Evolutionary conservation across 1,140 invertebrate genomes (phyloP).

Genomic region (Oryctes rhinoceros): DNA sequence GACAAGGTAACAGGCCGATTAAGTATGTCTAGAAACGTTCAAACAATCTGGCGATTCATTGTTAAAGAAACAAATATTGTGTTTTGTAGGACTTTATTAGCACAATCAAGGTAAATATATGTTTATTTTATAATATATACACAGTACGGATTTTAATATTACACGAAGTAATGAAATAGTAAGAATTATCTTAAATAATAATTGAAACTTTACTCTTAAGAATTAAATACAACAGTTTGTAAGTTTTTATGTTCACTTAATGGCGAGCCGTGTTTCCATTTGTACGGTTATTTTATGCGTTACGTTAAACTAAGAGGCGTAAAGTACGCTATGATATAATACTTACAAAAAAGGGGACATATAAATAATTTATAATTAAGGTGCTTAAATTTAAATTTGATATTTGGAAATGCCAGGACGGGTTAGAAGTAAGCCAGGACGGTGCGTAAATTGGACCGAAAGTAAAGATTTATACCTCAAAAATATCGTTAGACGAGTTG

Average conservation of each 20-base stretch:
- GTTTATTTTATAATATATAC: conserved; percentile 19
- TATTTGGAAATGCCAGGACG: conserved; percentile 29
- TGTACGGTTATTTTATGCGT: not conserved
- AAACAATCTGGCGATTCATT: not conserved
- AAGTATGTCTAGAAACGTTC: too few species aligned
- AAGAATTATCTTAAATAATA: not conserved
- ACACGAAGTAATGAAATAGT: not conserved
- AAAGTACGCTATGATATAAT: too few species aligned
- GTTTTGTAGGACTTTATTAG: conserved; percentile 37
- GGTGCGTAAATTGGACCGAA: conserved; percentile 16
- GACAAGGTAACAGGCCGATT: too few species aligned
- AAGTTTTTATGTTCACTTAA: not conserved
- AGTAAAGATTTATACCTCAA: too few species aligned
- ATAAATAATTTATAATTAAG: not conserved
- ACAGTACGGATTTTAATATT: conserved; percentile 25
- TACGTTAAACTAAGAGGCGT: too few species aligned
- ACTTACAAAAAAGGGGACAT: too few species aligned
- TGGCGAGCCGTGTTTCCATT: not conserved
- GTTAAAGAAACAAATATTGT: not conserved
- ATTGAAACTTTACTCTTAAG: not conserved
- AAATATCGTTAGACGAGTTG: too few species aligned
- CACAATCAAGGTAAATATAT: conserved; percentile 31
- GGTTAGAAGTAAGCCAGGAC: conserved; percentile 38
- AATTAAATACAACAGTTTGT: not conserved
- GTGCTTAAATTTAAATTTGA: not conserved